These are phyloP conservation scores for Hermatobates lingyangjiaoensis DNA, from an alignment of 1,140 invertebrate species.

Conservation along the genomic window DNA sequence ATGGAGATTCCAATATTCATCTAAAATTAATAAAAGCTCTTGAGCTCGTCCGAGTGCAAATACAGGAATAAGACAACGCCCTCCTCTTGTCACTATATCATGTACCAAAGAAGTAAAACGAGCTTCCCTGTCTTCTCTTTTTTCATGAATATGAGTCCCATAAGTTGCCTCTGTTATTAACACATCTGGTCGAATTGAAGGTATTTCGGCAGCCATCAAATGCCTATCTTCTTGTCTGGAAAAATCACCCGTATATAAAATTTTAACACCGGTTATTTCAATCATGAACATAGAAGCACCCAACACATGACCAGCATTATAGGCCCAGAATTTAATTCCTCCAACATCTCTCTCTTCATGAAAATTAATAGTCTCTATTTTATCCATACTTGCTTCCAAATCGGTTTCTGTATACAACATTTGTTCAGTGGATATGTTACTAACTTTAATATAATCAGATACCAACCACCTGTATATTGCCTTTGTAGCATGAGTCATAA, in stretches of 20 bases:
- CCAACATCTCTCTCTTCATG: constrained; percentile 96
- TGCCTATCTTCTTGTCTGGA: constrained; percentile 96
- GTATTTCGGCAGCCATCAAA: constrained; percentile 98
- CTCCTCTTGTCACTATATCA: constrained; percentile 89
- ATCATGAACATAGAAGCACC: constrained; percentile 99
- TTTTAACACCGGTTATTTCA: constrained; percentile 93
- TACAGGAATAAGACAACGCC: constrained; percentile 92
- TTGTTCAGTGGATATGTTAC: constrained; percentile 91
- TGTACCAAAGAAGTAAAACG: constrained; percentile 88
- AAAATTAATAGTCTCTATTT: constrained; percentile 96
- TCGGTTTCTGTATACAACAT: constrained; percentile 97
- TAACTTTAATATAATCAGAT: constrained; percentile 98
- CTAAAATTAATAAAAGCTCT: constrained; percentile 87
- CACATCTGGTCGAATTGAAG: constrained; percentile 86
- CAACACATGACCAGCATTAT: constrained; percentile 95
- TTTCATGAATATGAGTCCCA: constrained; percentile 97
- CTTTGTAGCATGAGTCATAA: constrained; percentile 99
- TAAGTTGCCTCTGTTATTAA: constrained; percentile 98
- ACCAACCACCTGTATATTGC: constrained; percentile 97
- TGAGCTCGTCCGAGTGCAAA: constrained; percentile 96
- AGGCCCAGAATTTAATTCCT: constrained; percentile 95
- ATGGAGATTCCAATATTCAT: constrained; percentile 96
- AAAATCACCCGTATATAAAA: constrained; percentile 95
- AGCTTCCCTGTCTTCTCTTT: constrained; percentile 85
- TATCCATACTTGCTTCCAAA: constrained; percentile 92